phyloP scores from a whole-genome alignment of 1,140 invertebrate genomes.

The Leptinotarsa undecemlineata region DNA sequence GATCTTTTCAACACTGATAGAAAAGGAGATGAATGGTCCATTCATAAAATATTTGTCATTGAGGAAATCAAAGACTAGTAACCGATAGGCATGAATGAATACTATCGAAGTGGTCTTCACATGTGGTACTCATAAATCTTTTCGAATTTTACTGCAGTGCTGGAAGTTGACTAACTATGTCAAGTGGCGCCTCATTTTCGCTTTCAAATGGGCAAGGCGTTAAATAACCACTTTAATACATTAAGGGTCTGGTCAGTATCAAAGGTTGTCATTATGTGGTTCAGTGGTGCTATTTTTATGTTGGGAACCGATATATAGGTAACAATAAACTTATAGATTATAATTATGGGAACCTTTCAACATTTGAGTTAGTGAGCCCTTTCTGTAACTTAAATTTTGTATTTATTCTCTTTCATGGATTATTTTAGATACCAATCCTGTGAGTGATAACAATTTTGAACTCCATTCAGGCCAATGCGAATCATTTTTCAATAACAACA shows the following conservation, averaged over 20 bases:
- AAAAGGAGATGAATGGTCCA: too few species aligned
- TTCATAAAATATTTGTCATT: not conserved
- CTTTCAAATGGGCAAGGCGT: not conserved
- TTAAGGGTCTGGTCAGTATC: not conserved
- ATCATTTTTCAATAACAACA: too few species aligned
- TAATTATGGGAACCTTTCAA: too few species aligned
- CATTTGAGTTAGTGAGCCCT: too few species aligned
- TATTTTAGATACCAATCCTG: too few species aligned
- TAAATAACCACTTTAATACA: not conserved
- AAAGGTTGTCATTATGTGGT: conserved; percentile 1
- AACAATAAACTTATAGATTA: too few species aligned
- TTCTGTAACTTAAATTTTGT: too few species aligned
- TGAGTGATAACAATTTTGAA: too few species aligned
- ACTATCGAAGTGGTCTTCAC: not conserved
- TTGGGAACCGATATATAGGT: too few species aligned
- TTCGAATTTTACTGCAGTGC: not conserved
- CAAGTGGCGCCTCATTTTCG: conserved; percentile 1
- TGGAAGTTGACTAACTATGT: not conserved
- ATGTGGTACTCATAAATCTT: conserved; percentile 3
- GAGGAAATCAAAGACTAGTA: not conserved
- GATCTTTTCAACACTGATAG: too few species aligned
- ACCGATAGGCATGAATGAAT: not conserved
- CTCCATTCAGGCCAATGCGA: too few species aligned
- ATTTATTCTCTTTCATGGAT: too few species aligned
- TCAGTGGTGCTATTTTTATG: not conserved